Base-by-base conservation (phyloP, 2,888 invertebrate species). In the Mongoloraphidia duomilia region DNA sequence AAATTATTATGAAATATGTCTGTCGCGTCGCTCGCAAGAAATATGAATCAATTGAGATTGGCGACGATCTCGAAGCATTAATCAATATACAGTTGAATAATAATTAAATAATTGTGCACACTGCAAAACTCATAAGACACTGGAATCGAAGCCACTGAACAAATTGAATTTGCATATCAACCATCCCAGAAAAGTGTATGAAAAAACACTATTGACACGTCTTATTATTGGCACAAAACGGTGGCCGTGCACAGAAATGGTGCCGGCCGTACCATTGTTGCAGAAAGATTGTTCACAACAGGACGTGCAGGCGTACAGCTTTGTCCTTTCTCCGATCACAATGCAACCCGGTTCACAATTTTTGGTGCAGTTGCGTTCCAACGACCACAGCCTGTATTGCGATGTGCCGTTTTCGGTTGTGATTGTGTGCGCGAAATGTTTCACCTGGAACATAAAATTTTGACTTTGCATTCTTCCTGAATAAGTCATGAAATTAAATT, bases 301-400 rank as follows among this genome's bases (percentile, higher is more conserved):
- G 0, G 85, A 82, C 0, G 88, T 89, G 65, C 91, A 91, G 11
- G 89, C 86, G 66, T 86, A 86, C 1, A 92, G 69, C 62, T 91
- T 91, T 6, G 89, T 90, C 44, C 91, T 71, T 63, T 92, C 91
- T 0, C 91, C 91, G 55, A 92, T 89, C 45, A 90, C 78, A 59
- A 91, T 89, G 67, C 90, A 91, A 10, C 89, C 90, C 0, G 88
- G 80, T 57, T 90, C 88, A 66, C 91, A 92, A 60, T 80, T 82
- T 58, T 81, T 81, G 0, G 85, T 78, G 63, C 91, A 91, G 63
- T 85, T 84, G 10, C 91, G 73, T 63, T 89, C 86, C 50, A 90
- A 62, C 0, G 87, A 81, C 89, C 90, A 91, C 74, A 87, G 79
- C 63, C 81, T 80, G 0, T 82, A 82, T 9, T 76, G 79, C 1